phyloP scores from a whole-genome alignment of 2,888 invertebrate species.

The Dolomedes plantarius region DNA sequence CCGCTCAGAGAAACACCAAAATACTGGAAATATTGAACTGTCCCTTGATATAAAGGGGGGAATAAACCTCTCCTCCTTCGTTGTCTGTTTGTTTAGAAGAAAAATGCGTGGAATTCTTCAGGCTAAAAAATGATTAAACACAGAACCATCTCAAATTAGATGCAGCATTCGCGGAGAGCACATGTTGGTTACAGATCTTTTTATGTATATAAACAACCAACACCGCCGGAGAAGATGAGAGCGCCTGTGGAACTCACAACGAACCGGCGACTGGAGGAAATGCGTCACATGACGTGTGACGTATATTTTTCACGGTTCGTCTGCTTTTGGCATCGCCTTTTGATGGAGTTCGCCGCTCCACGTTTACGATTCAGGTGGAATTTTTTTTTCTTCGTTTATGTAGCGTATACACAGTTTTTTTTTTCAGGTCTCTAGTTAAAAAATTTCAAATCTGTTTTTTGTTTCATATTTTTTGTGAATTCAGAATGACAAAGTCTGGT shows the following conservation, averaged over 20 bases:
- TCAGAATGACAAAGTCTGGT: no score
- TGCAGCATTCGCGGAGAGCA: background rate
- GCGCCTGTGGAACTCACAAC: conserved; percentile 14
- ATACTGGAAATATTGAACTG: background rate
- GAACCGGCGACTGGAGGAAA: conserved; percentile 34
- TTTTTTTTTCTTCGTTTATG: background rate
- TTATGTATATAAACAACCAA: conserved; percentile 18
- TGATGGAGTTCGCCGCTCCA: background rate
- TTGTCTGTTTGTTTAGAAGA: background rate
- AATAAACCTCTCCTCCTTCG: background rate
- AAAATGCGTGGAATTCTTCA: background rate
- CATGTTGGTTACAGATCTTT: conserved; percentile 8
- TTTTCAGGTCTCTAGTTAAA: no score
- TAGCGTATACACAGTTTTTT: no score
- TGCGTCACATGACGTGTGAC: conserved; percentile 53
- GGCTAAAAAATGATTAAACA: background rate
- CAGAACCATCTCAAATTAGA: background rate
- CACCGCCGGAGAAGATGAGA: conserved; percentile 8
- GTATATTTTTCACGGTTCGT: conserved; percentile 46
- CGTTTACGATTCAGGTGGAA: conserved; percentile 25
- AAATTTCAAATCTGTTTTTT: no score
- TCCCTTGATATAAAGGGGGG: background rate
- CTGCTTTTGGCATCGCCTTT: conserved; percentile 3
- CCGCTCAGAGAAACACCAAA: background rate
- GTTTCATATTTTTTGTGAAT: no score